Base-by-base conservation (phyloP, 2,888 invertebrate species). In the Caenorhabditis panamensis region DNA sequence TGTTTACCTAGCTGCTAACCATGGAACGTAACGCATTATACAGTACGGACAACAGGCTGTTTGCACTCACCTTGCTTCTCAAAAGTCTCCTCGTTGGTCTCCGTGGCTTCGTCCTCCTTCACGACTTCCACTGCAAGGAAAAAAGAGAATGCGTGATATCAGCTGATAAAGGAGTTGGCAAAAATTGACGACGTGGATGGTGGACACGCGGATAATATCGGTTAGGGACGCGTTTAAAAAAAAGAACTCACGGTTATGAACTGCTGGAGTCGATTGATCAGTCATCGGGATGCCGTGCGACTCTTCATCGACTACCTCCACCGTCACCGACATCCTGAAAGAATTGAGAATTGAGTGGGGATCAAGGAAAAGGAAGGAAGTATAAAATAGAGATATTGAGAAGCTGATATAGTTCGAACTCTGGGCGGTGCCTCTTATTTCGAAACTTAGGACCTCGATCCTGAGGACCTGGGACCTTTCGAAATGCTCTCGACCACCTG, bases 271-370 rank as follows among this genome's bases (percentile, higher is more conserved):
- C n/a, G 37, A 36, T 31, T 66, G 49, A 44, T 44, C 54, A 22
- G 44, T 51, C 53, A 54, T 31, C 53, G 44, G 44, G 20, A 66
- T 54, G 5, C 28, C 64, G 9, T 58, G 41, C 26, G 73, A 16
- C 13, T 66, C 59, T 54, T 75, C 75, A 41, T 66, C 75, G 61
- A 64, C 75, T 26, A 75, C 64, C 53, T 75, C 66, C 75, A 75
- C 75, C 75, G 75, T 75, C 66, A 75, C 75, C 59, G 75, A 61
- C 75, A 75, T 73, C 47, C 62, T 72, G 56, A 56, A 63, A 63
- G 11, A 58, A 4, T 18, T 22, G 37, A 24, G n/a, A 31, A 51
- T 2, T 58, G n/a, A 16, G 28, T 56, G n/a, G n/a, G n/a, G n/a
- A n/a, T n/a, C n/a, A n/a, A n/a, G n/a, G n/a, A n/a, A n/a, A n/a